Evolutionary conservation across 2,113 vertebrate species (phyloP).

Genomic region (Corythoichthys haematopterus): DNA sequence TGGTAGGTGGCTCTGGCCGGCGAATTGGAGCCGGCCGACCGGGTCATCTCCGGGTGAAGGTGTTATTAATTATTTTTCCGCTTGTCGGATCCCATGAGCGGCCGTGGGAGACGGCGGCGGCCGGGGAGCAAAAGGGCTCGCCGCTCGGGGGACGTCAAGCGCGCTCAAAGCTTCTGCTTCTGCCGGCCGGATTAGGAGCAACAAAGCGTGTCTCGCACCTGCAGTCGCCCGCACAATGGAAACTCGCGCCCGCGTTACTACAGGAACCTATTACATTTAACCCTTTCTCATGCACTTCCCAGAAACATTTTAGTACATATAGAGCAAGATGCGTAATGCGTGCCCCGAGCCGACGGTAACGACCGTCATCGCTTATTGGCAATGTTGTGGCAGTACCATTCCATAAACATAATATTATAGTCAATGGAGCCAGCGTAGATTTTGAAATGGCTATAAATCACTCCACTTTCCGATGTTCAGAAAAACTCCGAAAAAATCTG

Average conservation of each 20-base stretch:
- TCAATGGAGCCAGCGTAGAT: no score
- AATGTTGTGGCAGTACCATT: no score
- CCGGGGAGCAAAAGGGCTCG: slow-evolving; percentile 77
- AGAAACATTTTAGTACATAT: no score
- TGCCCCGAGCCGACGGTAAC: no score
- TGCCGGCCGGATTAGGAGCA: slow-evolving; percentile 80
- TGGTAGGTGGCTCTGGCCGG: slow-evolving; percentile 77
- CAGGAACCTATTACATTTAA: no score
- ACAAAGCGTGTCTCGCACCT: slow-evolving; percentile 31
- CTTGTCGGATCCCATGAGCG: slow-evolving; percentile 97
- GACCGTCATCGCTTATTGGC: no score
- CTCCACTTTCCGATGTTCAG: no score
- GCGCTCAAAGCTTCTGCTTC: slow-evolving; percentile 85
- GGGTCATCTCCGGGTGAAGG: slow-evolving; percentile 92
- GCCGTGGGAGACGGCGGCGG: slow-evolving; percentile 71
- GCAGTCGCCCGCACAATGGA: slow-evolving; percentile 20
- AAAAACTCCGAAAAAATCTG: no score
- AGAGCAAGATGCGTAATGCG: no score
- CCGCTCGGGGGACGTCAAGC: slow-evolving; percentile 95
- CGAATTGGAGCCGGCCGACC: slow-evolving; percentile 74
- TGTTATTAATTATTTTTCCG: slow-evolving; percentile 99
- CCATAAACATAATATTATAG: no score
- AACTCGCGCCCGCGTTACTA: not conserved
- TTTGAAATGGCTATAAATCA: no score
- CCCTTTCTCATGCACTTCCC: no score